Evolutionary conservation across 2,113 vertebrate genomes (phyloP), one percentile per base, ranked within the genome.

Genomic region (Myotis yumanensis): DNA sequence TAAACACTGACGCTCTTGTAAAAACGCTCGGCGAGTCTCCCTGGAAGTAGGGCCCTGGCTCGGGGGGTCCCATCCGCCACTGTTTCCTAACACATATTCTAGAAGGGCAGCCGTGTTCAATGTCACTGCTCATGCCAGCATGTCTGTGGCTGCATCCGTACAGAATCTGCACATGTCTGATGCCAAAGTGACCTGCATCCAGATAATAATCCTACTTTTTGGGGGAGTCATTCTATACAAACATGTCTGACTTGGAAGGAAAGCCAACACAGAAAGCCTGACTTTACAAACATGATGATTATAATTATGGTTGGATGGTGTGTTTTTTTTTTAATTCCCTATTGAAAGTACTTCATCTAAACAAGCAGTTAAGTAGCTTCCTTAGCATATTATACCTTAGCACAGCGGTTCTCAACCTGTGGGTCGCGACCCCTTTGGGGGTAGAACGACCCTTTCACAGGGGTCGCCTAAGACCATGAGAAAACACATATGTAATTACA

Each of bases 1-100:
- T 95, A 97, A 97, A 96, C 86, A 96, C 92, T 95, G 89, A 92
- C 4, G 59, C 89, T 96, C 91, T 95, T 89, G 77, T 96, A 93
- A 97, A 95, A 92, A 12, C 79, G 91, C 46, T 81, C 64, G 82
- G 81, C 43, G 9, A 93, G 81, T 66, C 62, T 51, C 79, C 80
- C 87, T 90, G 28, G 82, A 93, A 93, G 83, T 54, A 83, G 64
- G 37, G 90, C 87, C 83, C 90, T 81, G 30, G 68, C 15, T 52
- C 54, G 37, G 43, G 32, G 43, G 46, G 72, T 83, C 87, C 59
- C n/a, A 28, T 80, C 59, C 69, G 90, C 57, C 81, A 83, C 85
- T 64, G 90, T 62, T 91, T 95, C 20, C 40, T 83, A 86, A 86
- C 4, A 52, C 54, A 28, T 11, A 17, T 22, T 90, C 59, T 80